Evolutionary conservation across 2,797 vertebrate genomes (phyloP), one percentile per base, ranked within the genome.

Genomic region (Pachyuromys duprasi): DNA sequence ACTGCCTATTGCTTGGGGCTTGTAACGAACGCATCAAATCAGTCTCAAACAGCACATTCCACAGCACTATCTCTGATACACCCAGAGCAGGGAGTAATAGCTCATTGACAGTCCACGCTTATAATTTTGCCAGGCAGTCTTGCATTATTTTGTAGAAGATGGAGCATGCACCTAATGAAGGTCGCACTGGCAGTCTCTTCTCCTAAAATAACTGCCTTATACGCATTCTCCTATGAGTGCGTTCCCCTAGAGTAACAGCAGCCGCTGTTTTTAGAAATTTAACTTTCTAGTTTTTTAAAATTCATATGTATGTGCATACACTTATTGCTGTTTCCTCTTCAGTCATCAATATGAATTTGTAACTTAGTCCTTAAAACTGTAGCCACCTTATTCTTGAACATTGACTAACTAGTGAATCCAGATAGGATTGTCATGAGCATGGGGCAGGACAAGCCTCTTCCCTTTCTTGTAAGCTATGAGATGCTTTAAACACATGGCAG

Each of bases 201-300:
- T n/a, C 20, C 42, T 69, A 9, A 33, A 69, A 49, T 86, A 53
- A 33, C 20, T 14, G 4, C 20, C 24, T 15, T 5, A n/a, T 49
- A n/a, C 53, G 63, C 55, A 42, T 42, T 60, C 87, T 96, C 24
- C 13, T 83, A 60, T 33, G 3, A 2, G 3, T 33, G 83, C 49
- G 49, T 42, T 65, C 87, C 96, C 24, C 17, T 83, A 63, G 22
- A 80, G 24, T 72, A 96, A 89, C 39, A 39, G 55, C 45, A 67
- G 62, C 2, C 42, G 84, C 57, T 88, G 53, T 78, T 93, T 95
- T 95, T 55, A 89, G 78, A 69, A 89, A 62, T 49, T 80, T 90
- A 80, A 80, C 26, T 93, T 93, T 87, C 65, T 86, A 57, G 65
- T 96, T 79, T 79, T 90, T 94, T 94, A 92, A 88, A 96, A 84